These are phyloP conservation scores for Drosophila ustulata DNA, from an alignment of 2,888 invertebrate species.

Conservation along the genomic window DNA sequence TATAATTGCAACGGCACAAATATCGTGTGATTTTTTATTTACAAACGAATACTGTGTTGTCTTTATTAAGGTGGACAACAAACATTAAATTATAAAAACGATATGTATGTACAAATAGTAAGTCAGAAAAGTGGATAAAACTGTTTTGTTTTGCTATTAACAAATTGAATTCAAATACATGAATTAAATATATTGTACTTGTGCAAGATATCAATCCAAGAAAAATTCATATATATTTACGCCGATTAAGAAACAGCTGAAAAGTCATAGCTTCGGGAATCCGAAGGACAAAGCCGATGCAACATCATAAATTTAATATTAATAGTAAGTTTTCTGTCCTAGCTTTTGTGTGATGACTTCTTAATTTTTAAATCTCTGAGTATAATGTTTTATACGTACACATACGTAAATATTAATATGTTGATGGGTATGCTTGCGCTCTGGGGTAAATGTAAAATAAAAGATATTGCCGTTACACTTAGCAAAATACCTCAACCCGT, in stretches of 20 bases:
- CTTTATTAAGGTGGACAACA: conserved; percentile 22
- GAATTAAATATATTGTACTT: conserved; percentile 2
- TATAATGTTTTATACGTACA: too few species aligned
- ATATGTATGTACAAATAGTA: neutral
- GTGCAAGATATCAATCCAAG: conserved; percentile 6
- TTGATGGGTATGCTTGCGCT: too few species aligned
- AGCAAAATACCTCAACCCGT: too few species aligned
- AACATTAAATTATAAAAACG: conserved; percentile 7
- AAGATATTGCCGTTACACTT: too few species aligned
- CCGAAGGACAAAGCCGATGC: neutral
- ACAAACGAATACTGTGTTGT: conserved; percentile 45
- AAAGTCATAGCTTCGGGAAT: conserved; percentile 5
- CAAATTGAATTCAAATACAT: neutral
- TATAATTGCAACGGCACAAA: conserved; percentile 56
- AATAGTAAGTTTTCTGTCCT: too few species aligned
- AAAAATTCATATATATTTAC: neutral
- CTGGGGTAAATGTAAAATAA: too few species aligned
- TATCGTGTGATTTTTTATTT: conserved; percentile 43
- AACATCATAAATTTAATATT: neutral
- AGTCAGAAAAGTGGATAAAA: conserved; percentile 4
- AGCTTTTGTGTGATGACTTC: too few species aligned
- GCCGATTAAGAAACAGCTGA: neutral
- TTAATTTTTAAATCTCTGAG: too few species aligned
- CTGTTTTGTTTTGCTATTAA: neutral
- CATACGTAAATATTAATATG: too few species aligned